Evolutionary conservation across 2,888 invertebrate species (phyloP).

Genomic region (Belgica antarctica): DNA sequence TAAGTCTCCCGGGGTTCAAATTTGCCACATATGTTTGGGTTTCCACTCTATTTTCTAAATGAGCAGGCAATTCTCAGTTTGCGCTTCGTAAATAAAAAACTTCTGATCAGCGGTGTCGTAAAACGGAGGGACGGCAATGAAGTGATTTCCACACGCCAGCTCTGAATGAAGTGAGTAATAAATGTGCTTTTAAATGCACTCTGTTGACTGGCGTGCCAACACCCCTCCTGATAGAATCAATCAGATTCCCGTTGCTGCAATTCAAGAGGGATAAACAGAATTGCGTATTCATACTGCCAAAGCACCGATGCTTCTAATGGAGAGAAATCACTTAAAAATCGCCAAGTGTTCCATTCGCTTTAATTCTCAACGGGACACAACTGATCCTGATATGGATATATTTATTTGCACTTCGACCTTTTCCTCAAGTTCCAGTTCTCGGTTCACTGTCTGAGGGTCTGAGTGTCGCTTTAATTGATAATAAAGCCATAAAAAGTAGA

Average conservation of each 20-base stretch:
- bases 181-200: constrained; percentile 43
- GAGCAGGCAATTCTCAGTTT: not conserved
- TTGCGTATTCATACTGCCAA: constrained; percentile 6
- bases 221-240: constrained; percentile 33
- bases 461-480: constrained; percentile 1
- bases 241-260: constrained; percentile 34
- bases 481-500: constrained; percentile 22
- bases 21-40: constrained; percentile 43
- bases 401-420: constrained; percentile 43
- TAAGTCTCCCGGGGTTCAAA: constrained; percentile 31
- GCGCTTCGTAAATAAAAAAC: too few species aligned
- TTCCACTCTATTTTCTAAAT: constrained; percentile 38
- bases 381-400: constrained; percentile 32
- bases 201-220: constrained; percentile 21
- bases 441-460: not conserved
- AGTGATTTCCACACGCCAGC: too few species aligned
- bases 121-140: not conserved
- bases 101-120: not conserved
- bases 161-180: constrained; percentile 22
- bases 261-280: constrained; percentile 10
- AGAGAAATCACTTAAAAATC: constrained; percentile 42
- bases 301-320: constrained; percentile 15
- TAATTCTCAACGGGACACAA: constrained; percentile 39
- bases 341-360: constrained; percentile 41
- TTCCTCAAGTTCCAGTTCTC: not conserved